These are phyloP conservation scores for Sinosuthora webbiana DNA, from an alignment of 2,113 vertebrate genomes.

Conservation along the genomic window DNA sequence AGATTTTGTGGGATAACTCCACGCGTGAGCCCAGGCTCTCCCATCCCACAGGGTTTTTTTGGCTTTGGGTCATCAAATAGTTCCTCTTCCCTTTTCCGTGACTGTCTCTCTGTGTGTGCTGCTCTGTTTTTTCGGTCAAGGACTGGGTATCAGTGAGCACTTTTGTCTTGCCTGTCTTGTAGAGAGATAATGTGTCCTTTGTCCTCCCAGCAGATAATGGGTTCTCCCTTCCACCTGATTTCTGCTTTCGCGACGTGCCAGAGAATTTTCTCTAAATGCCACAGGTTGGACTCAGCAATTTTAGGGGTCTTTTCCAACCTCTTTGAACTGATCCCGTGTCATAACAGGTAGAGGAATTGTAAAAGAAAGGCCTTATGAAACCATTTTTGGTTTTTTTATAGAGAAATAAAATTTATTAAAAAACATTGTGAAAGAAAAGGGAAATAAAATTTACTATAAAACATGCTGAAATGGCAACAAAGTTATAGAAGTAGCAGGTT, in stretches of 20 bases:
- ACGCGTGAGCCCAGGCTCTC: not conserved
- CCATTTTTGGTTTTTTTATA: not conserved
- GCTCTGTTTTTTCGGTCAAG: not conserved
- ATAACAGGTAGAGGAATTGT: not conserved
- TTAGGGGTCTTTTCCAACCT: not conserved
- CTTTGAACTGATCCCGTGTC: not conserved
- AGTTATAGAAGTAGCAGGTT: not conserved
- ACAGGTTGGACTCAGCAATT: not conserved
- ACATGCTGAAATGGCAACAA: no score
- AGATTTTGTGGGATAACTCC: not conserved
- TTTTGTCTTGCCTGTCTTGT: not conserved
- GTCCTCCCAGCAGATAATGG: no score
- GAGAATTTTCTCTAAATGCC: not conserved
- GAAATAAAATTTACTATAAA: not conserved
- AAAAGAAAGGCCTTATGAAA: not conserved
- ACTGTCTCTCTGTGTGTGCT: not conserved
- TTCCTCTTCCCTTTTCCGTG: not conserved
- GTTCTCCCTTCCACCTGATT: not conserved
- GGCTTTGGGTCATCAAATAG: not conserved
- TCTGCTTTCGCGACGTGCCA: not conserved
- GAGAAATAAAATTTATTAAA: not conserved
- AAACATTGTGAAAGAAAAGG: not conserved
- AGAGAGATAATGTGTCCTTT: not conserved
- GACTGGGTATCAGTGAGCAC: not conserved
- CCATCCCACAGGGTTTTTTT: not conserved